Evolutionary conservation across 2,797 vertebrate genomes (phyloP).

Genomic region (Typhlichthys eigenmanni): DNA sequence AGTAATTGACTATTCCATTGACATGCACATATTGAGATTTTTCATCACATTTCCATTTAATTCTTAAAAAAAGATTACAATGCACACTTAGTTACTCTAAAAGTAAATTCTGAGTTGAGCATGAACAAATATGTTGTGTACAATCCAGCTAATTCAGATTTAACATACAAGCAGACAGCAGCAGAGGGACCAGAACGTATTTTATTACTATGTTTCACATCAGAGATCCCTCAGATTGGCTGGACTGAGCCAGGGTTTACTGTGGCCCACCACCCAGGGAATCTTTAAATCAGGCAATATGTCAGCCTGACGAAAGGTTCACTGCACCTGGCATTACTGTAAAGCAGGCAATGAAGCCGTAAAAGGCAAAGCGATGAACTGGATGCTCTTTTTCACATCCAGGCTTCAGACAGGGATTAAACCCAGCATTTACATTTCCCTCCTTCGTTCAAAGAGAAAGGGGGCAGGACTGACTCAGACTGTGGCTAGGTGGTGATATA

Average conservation of each 20-base stretch:
- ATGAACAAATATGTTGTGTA: constrained; percentile 39
- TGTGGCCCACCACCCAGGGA: constrained; percentile 58
- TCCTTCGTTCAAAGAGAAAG: constrained; percentile 32
- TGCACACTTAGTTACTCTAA: no score
- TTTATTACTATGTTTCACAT: constrained; percentile 67
- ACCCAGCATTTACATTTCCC: constrained; percentile 57
- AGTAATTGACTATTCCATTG: no score
- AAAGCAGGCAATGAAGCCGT: constrained; percentile 69
- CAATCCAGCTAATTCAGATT: constrained; percentile 66
- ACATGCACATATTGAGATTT: no score
- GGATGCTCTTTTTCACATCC: constrained; percentile 55
- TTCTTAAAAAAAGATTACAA: no score
- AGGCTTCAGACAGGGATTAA: constrained; percentile 57
- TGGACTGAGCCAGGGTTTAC: constrained; percentile 66
- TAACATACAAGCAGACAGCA: constrained; percentile 20
- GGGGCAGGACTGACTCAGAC: constrained; percentile 11
- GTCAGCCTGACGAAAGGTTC: constrained; percentile 62
- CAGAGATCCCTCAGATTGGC: constrained; percentile 57
- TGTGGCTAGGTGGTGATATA: constrained; percentile 24
- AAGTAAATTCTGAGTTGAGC: no score
- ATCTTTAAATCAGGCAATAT: constrained; percentile 74
- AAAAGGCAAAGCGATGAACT: constrained; percentile 70
- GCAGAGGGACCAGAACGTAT: constrained; percentile 31
- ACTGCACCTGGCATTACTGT: constrained; percentile 66
- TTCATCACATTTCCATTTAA: no score